A percentile compares a stretch with the other conserved stretches of the same genome.
phyloP scores from a whole-genome alignment of 2,113 vertebrate genomes.

The Trogon surrucura region DNA sequence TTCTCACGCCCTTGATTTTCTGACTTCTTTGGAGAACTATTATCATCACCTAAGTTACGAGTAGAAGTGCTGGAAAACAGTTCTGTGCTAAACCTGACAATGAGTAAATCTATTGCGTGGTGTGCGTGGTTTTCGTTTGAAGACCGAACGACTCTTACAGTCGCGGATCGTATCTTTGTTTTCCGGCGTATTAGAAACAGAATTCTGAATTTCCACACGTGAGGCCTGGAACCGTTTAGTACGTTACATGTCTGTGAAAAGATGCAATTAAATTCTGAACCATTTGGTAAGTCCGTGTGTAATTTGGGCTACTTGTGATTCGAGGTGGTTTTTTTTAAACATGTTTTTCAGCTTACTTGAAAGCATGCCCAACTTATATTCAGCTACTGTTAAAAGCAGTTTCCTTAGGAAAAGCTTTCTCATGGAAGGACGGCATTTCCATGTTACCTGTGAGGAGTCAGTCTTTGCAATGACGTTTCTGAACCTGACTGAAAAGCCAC shows the following conservation, averaged over 20 bases:
- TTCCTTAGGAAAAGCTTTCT: background rate
- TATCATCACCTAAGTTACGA: background rate
- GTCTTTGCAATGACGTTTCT: background rate
- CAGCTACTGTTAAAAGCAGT: background rate
- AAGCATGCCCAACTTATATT: background rate
- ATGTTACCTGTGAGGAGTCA: background rate
- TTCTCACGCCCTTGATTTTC: background rate
- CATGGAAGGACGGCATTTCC: accelerated
- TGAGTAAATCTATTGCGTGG: accelerated
- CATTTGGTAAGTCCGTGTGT: background rate
- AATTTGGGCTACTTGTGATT: background rate
- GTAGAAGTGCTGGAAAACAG: background rate
- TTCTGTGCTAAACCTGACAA: background rate
- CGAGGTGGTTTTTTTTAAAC: background rate
- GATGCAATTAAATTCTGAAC: background rate
- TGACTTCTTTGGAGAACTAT: background rate
- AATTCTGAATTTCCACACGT: background rate
- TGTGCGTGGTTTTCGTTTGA: background rate
- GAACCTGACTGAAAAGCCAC: background rate
- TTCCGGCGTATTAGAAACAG: background rate
- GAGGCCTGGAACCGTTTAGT: background rate
- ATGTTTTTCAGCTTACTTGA: background rate
- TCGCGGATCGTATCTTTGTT: background rate
- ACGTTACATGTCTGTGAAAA: background rate
- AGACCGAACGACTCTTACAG: background rate